Evolutionary conservation across 1,140 invertebrate genomes (phyloP).

Genomic region (Laupala kohalensis): DNA sequence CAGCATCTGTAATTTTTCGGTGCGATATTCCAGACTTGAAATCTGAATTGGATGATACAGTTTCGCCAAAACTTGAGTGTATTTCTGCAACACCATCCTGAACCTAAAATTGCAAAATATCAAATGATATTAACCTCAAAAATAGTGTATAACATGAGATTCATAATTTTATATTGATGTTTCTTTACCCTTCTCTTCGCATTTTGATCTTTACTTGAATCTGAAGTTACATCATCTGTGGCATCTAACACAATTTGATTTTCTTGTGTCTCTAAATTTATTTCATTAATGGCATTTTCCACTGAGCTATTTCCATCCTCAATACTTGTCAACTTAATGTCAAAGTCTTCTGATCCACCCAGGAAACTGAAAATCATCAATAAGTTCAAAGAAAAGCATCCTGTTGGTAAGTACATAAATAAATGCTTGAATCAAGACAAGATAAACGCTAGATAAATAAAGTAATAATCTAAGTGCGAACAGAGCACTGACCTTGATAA

Average conservation of each 20-base stretch:
- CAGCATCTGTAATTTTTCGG: not conserved
- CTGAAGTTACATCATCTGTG: not conserved
- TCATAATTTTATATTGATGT: not conserved
- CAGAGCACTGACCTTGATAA: not conserved
- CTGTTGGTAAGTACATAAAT: no score
- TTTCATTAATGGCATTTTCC: not conserved
- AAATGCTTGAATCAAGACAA: no score
- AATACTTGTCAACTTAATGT: not conserved
- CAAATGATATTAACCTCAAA: not conserved
- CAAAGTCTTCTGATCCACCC: not conserved
- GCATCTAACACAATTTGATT: not conserved
- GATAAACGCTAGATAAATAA: no score
- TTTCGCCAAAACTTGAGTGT: constrained; percentile 4
- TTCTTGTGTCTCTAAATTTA: not conserved
- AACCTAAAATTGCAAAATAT: not conserved
- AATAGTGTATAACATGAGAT: not conserved
- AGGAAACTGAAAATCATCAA: not conserved
- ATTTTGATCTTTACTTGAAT: not conserved
- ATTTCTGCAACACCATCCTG: no score
- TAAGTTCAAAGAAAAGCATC: no score
- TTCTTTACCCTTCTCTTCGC: not conserved
- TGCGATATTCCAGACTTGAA: not conserved
- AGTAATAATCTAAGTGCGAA: no score
- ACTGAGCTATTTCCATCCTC: not conserved
- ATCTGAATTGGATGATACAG: not conserved